phyloP scores from a whole-genome alignment of 2,797 vertebrate genomes.

The Dryobates pubescens region DNA sequence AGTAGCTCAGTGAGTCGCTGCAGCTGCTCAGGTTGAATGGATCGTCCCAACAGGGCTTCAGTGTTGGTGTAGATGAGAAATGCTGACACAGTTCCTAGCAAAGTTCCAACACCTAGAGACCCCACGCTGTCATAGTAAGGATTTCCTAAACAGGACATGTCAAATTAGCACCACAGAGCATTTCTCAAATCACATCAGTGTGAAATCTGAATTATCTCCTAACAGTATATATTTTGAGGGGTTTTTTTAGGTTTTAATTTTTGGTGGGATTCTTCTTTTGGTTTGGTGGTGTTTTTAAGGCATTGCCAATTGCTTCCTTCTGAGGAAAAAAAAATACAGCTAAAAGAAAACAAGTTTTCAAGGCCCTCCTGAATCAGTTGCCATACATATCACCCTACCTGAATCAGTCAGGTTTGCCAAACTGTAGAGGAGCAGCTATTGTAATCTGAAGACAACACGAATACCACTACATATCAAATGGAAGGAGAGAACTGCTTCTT shows the following conservation, averaged over 20 bases:
- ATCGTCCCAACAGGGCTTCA: constrained; percentile 93
- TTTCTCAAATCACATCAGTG: neutral
- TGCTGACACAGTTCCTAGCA: constrained; percentile 91
- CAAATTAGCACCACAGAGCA: neutral
- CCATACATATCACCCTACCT: neutral
- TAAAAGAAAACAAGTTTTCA: neutral
- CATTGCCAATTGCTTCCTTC: neutral
- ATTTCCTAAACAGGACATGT: constrained; percentile 82
- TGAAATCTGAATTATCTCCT: too few species aligned
- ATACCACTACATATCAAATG: neutral
- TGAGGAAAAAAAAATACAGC: neutral
- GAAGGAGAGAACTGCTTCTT: neutral
- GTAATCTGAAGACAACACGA: neutral
- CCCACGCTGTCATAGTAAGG: constrained; percentile 93
- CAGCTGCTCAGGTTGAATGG: constrained; percentile 93
- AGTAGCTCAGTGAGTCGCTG: constrained; percentile 96
- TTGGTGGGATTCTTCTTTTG: neutral
- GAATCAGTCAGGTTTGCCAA: neutral
- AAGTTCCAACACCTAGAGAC: constrained; percentile 92
- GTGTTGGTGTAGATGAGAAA: constrained; percentile 99
- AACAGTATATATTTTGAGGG: neutral
- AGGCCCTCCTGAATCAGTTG: neutral
- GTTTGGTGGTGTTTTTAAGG: neutral
- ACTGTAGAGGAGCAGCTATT: neutral
- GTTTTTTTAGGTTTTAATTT: neutral